Conservation (phyloP, 2,888 invertebrate species). For the Drosophila neotestacea region DNA sequence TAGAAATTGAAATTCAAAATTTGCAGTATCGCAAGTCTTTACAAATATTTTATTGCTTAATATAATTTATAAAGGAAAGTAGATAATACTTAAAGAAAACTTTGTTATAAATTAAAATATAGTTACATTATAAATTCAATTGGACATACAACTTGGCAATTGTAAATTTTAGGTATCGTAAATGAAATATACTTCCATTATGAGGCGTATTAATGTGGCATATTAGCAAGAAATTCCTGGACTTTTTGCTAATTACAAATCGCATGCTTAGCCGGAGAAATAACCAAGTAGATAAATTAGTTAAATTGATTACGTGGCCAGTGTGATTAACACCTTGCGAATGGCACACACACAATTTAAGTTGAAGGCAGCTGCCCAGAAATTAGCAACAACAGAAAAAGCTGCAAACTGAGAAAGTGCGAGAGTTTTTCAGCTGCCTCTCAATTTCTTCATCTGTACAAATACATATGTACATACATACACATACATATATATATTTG, state of each 20-base stretch:
- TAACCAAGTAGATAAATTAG: slow-evolving; percentile 55
- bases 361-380: slow-evolving; percentile 42
- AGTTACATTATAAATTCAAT: too few species aligned
- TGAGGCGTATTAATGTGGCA: slow-evolving; percentile 24
- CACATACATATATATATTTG: background rate
- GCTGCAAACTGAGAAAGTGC: slow-evolving; percentile 58
- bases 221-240: slow-evolving; percentile 21
- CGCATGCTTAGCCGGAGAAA: slow-evolving; percentile 49
- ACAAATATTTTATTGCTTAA: too few species aligned
- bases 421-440: slow-evolving; percentile 36
- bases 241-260: slow-evolving; percentile 44
- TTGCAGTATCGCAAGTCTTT: background rate
- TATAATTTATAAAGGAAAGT: too few species aligned
- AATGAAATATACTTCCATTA: background rate
- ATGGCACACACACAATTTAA: slow-evolving; percentile 46
- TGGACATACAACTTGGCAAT: too few species aligned
- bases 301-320: slow-evolving; percentile 64
- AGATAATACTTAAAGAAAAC: too few species aligned
- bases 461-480: background rate
- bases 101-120: too few species aligned
- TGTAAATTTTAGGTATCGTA: background rate
- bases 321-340: slow-evolving; percentile 70
- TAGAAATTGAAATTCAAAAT: background rate
- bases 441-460: slow-evolving; percentile 18
- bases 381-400: slow-evolving; percentile 35